Evolutionary conservation across 2,113 vertebrate species (phyloP).

Genomic region (Trachemys scripta): DNA sequence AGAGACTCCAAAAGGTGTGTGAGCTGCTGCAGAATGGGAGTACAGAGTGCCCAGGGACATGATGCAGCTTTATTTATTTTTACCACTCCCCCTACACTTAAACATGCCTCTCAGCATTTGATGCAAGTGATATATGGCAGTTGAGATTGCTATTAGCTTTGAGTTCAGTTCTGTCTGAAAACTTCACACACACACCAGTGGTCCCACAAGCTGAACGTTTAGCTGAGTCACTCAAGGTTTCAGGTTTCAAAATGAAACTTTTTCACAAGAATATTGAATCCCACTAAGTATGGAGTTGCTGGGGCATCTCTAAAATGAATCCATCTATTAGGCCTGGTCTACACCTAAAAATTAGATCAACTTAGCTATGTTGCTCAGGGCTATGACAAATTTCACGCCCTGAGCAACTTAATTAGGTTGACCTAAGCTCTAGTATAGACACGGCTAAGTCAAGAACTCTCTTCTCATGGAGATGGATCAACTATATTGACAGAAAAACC

Average conservation of each 20-base stretch:
- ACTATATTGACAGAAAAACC: no score
- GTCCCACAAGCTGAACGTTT: neutral
- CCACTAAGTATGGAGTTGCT: neutral
- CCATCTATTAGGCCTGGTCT: no score
- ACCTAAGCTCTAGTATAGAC: neutral
- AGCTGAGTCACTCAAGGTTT: neutral
- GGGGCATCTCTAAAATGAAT: neutral
- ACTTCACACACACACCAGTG: no score
- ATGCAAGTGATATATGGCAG: neutral
- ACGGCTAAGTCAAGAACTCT: neutral
- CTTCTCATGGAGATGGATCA: neutral
- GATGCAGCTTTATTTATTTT: neutral
- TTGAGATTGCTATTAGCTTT: neutral
- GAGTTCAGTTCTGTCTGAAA: neutral
- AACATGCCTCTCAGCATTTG: neutral
- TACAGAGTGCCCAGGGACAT: neutral
- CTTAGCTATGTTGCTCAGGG: no score
- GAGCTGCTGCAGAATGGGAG: neutral
- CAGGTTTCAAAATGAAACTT: neutral
- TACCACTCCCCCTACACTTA: neutral
- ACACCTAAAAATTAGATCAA: no score
- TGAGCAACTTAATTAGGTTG: neutral
- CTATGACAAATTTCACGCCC: no score
- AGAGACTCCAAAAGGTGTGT: neutral
- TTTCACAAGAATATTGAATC: neutral